Evolutionary conservation across 2,797 vertebrate genomes (phyloP).

Genomic region (Sebastes steindachneri): DNA sequence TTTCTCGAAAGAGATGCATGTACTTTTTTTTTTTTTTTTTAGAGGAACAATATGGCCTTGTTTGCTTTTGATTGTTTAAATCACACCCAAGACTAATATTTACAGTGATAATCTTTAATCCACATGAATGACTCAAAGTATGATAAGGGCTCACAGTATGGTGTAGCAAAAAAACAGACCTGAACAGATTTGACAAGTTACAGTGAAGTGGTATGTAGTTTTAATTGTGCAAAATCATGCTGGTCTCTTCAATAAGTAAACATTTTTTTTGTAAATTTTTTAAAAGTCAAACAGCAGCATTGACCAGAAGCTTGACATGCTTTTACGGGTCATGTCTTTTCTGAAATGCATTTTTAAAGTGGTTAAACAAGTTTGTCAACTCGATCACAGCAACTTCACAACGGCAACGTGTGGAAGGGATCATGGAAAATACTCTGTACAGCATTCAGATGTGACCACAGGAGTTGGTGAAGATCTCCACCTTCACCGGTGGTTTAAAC

Average conservation of each 20-base stretch:
- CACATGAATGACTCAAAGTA: neutral
- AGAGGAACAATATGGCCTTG: neutral
- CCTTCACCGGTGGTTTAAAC: conserved; percentile 51
- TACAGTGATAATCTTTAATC: neutral
- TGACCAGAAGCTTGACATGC: conserved; percentile 36
- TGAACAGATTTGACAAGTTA: neutral
- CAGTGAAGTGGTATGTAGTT: conserved; percentile 62
- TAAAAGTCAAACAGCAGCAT: conserved; percentile 58
- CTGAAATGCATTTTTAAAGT: conserved; percentile 11
- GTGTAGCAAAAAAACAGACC: neutral
- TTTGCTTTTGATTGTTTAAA: neutral
- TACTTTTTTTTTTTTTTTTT: neutral
- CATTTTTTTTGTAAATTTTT: conserved; percentile 12
- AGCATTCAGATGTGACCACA: conserved; percentile 35
- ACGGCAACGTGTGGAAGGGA: neutral
- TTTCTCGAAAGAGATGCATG: neutral
- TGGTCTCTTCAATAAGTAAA: conserved; percentile 70
- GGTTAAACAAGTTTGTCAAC: conserved; percentile 3
- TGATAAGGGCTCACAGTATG: neutral
- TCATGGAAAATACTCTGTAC: conserved; percentile 18
- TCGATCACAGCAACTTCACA: conserved; percentile 11
- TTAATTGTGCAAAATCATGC: conserved; percentile 86
- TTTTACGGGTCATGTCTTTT: conserved; percentile 38
- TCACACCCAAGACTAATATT: neutral
- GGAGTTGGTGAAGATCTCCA: neutral